Conservation (phyloP, 2,888 invertebrate genomes). For the Synanthedon myopaeformis region DNA sequence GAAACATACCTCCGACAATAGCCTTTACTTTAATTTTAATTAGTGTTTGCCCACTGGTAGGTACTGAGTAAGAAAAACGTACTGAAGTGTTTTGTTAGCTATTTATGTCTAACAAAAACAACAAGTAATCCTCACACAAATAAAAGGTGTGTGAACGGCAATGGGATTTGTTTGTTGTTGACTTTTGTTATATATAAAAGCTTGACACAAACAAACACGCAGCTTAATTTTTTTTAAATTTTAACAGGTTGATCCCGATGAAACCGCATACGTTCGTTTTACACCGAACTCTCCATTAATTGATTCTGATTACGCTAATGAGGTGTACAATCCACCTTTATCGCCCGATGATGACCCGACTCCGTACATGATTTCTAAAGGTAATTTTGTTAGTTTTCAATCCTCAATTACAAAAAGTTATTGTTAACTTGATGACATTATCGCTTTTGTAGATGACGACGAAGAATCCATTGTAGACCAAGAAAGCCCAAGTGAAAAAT, state of each 20-base stretch:
- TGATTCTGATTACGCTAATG: conserved; percentile 82
- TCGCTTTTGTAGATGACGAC: conserved; percentile 1
- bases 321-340: conserved; percentile 80
- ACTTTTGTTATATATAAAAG: background rate
- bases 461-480: conserved; percentile 10
- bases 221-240: conserved; percentile 4
- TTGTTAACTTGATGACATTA: background rate
- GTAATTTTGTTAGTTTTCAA: conserved; percentile 15
- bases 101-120: no score
- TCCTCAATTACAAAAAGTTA: background rate
- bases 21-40: no score
- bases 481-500: conserved; percentile 48
- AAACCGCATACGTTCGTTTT: conserved; percentile 84
- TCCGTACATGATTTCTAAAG: conserved; percentile 32
- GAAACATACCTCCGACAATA: no score
- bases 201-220: background rate
- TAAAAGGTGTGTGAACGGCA: no score
- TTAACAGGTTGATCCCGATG: conserved; percentile 70
- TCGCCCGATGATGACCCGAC: conserved; percentile 53
- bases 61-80: no score
- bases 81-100: no score
- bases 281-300: conserved; percentile 74
- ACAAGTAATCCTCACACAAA: no score
- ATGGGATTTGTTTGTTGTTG: conserved; percentile 1
- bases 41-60: no score